phyloP scores from a whole-genome alignment of 2,888 invertebrate genomes.

The Xestia rhomboidea region DNA sequence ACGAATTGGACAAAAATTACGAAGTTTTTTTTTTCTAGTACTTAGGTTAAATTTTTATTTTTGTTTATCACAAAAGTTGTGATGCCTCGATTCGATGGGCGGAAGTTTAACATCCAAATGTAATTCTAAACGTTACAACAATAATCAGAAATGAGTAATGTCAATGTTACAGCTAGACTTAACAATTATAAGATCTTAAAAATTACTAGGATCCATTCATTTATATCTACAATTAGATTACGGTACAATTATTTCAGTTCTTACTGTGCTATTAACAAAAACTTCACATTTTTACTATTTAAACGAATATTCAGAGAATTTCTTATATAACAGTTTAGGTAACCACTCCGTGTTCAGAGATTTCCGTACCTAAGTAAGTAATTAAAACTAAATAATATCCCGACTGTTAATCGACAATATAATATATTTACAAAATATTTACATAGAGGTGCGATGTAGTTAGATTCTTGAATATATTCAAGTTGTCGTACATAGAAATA shows the following conservation, averaged over 20 bases:
- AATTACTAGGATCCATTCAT: constrained; percentile 88
- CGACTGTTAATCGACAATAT: constrained; percentile 48
- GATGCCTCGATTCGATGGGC: constrained; percentile 77
- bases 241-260: constrained; percentile 71
- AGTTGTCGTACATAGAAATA: constrained; percentile 31
- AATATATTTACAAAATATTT: constrained; percentile 72
- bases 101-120: constrained; percentile 68
- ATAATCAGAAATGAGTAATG: constrained; percentile 74
- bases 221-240: constrained; percentile 77
- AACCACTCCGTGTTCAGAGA: constrained; percentile 60
- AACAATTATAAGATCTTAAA: constrained; percentile 81
- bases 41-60: constrained; percentile 46
- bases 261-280: constrained; percentile 69
- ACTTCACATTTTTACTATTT: constrained; percentile 59
- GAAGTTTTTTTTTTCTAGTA: constrained; percentile 46
- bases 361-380: constrained; percentile 54
- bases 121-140: constrained; percentile 69
- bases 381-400: constrained; percentile 63
- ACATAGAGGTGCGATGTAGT: constrained; percentile 54
- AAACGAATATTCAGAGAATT: constrained; percentile 61
- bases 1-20: constrained; percentile 72
- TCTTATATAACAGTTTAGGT: constrained; percentile 61
- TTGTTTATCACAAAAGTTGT: constrained; percentile 67
- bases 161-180: constrained; percentile 72
- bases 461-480: constrained; percentile 51